Evolutionary conservation across 2,113 vertebrate genomes (phyloP), one percentile per base, ranked within the genome.

Genomic region (Numenius arquata): DNA sequence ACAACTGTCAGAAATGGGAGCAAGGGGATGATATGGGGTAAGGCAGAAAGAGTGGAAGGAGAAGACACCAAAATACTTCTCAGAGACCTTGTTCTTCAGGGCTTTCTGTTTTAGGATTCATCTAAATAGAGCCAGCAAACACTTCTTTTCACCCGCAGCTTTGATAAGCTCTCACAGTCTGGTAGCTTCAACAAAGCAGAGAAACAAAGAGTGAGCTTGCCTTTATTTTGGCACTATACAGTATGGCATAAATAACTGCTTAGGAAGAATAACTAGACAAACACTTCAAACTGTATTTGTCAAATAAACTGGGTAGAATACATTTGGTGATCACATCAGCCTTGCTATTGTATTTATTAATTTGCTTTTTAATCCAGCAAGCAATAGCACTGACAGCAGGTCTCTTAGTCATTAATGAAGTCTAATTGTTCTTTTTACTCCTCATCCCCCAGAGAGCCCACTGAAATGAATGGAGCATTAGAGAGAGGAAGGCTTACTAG

Each of bases 211-310:
- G 17, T 7, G 9, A 88, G 40, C 45, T 58, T 36, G 74, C 85
- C 75, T 83, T 93, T 59, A 89, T 61, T 41, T 70, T 2, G 15
- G 63, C 66, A 63, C 47, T 80, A 8, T 5, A 25, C 1, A 1
- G n/a, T 20, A 56, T 20, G 13, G 41, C 67, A 88, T 27, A 95
- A 96, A 66, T 58, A 96, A 81, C 75, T 58, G 55, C 87, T 73
- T 76, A 34, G 34, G 50, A 96, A 85, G 43, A 95, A 55, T 80
- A 90, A 79, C 74, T 38, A 76, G 50, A 85, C 74, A 90, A 86
- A 95, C 43, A 36, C 40, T 91, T 95, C 84, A 72, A 94, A 94
- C 13, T 34, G 2, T 53, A 95, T 90, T 93, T 87, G 27, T 95
- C 94, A 95, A 26, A 89, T 47, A 74, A 81, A 91, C 72, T 63